These are phyloP conservation scores for Drosophila bipectinata DNA, from an alignment of 1,140 invertebrate species.

Conservation along the genomic window DNA sequence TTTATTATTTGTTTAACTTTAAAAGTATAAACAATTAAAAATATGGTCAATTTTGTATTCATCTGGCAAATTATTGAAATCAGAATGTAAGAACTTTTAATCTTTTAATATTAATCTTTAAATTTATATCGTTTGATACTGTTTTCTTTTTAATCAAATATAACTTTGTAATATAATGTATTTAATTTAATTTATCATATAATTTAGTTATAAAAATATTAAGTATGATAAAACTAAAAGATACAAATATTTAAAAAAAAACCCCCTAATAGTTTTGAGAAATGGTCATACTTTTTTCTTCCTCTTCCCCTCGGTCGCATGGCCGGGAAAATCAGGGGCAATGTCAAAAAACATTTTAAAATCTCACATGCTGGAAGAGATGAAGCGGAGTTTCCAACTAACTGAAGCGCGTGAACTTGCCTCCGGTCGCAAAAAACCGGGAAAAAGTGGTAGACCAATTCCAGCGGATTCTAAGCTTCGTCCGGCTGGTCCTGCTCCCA, in stretches of 20 bases:
- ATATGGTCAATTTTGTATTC: no score
- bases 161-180: no score
- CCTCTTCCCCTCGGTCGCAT: conserved; percentile 43
- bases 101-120: no score
- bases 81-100: no score
- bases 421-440: conserved; percentile 13
- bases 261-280: background rate
- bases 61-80: no score
- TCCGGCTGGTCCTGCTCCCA: background rate
- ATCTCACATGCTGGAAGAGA: conserved; percentile 22
- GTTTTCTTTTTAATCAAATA: no score
- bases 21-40: no score
- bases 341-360: background rate
- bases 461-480: background rate
- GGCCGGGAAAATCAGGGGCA: conserved; percentile 28
- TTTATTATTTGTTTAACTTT: background rate
- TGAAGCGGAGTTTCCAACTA: conserved; percentile 26
- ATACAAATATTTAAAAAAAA: no score
- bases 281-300: conserved; percentile 5
- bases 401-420: conserved; percentile 12
- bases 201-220: no score
- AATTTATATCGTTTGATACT: no score
- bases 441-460: background rate
- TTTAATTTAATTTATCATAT: no score
- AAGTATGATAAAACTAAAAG: no score